These are phyloP conservation scores for Dendroctonus ponderosae DNA, from an alignment of 1,140 invertebrate species.

Conservation along the genomic window DNA sequence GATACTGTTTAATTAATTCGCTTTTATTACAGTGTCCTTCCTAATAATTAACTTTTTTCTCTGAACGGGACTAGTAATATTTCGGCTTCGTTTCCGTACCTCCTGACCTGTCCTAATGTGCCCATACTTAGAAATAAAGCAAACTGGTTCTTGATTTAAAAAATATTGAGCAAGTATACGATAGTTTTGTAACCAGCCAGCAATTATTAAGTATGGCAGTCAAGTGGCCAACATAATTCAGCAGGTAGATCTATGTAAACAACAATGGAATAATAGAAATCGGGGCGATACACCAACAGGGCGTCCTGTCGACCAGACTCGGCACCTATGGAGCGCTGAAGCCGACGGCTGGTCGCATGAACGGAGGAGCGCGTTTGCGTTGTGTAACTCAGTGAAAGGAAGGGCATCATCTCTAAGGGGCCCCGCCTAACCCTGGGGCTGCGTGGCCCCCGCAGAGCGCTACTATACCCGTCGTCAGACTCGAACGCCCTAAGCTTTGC, in stretches of 20 bases:
- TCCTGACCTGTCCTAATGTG: no score
- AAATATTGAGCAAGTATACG: no score
- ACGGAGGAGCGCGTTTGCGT: constrained; percentile 20
- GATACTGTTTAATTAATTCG: no score
- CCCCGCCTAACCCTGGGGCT: constrained; percentile 39
- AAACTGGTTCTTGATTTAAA: no score
- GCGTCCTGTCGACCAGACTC: constrained; percentile 16
- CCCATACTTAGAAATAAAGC: no score
- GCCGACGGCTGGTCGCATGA: constrained; percentile 12
- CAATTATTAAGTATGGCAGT: neutral
- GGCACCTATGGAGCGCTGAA: constrained; percentile 7
- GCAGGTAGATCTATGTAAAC: constrained; percentile 10
- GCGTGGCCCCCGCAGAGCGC: constrained; percentile 39
- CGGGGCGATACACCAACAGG: neutral
- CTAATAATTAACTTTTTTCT: no score
- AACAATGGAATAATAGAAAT: constrained; percentile 5
- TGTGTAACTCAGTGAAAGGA: constrained; percentile 45
- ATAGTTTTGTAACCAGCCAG: no score
- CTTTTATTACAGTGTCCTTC: no score
- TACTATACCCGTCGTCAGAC: constrained; percentile 18
- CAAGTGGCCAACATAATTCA: neutral
- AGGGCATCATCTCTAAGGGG: constrained; percentile 43
- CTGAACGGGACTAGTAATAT: no score
- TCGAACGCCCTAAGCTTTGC: constrained; percentile 4
- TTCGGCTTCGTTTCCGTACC: no score